These are phyloP conservation scores for Drosophila incognita DNA, from an alignment of 2,888 invertebrate genomes.

Conservation along the genomic window DNA sequence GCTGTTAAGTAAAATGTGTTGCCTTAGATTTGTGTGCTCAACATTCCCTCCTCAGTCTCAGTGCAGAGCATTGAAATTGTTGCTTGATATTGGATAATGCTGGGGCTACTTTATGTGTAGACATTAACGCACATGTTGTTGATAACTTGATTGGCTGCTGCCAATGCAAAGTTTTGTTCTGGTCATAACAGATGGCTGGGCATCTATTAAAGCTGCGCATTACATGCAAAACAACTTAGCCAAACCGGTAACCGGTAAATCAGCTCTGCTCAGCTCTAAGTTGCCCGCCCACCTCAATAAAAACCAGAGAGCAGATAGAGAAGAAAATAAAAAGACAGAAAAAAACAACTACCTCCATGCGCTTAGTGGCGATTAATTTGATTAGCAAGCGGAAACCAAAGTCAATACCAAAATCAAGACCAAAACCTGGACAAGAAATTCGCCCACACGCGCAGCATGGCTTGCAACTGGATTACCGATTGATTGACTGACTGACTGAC, in stretches of 20 bases:
- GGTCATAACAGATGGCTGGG: slow-evolving; percentile 45
- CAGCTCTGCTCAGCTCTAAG: slow-evolving; percentile 8
- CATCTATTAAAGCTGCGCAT: slow-evolving; percentile 52
- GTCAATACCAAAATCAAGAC: slow-evolving; percentile 24
- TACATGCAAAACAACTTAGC: slow-evolving; percentile 71
- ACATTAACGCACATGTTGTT: slow-evolving; percentile 40
- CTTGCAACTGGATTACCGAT: slow-evolving; percentile 19
- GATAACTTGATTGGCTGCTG: slow-evolving; percentile 20
- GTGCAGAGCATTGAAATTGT: slow-evolving; percentile 11
- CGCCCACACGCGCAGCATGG: slow-evolving; percentile 48
- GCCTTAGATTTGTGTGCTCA: neutral
- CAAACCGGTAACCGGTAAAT: slow-evolving; percentile 53
- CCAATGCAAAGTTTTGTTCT: slow-evolving; percentile 34
- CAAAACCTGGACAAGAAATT: slow-evolving; percentile 16
- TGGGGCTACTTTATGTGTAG: neutral
- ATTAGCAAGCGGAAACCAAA: slow-evolving; percentile 70
- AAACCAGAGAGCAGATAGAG: neutral
- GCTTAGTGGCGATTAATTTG: slow-evolving; percentile 61
- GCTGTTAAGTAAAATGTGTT: neutral
- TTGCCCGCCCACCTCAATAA: slow-evolving; percentile 44
- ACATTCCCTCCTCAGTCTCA: neutral
- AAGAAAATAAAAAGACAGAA: slow-evolving; percentile 9
- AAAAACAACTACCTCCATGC: slow-evolving; percentile 25
- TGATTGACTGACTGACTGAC: slow-evolving; percentile 19
- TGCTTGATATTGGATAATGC: neutral